phyloP scores from a whole-genome alignment of 2,113 vertebrate species.

The Polyodon spathula region DNA sequence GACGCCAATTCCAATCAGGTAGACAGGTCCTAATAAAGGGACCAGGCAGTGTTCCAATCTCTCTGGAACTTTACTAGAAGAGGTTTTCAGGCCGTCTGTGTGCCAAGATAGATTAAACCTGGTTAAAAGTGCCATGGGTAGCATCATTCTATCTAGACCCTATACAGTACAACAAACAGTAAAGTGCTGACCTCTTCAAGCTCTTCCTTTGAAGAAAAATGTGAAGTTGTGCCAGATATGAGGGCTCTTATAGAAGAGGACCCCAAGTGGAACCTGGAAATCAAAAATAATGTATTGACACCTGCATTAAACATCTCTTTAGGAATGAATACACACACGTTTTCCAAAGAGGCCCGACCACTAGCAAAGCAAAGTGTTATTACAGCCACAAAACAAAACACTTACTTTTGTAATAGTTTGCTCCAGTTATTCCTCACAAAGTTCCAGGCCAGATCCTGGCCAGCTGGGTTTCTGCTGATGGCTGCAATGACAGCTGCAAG shows the following conservation, averaged over 20 bases:
- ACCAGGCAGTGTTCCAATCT: no score
- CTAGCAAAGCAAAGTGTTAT: no score
- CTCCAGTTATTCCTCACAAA: slow-evolving; percentile 33
- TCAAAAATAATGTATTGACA: background rate
- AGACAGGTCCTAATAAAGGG: no score
- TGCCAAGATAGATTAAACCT: no score
- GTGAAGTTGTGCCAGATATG: slow-evolving; percentile 16
- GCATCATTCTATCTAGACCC: no score
- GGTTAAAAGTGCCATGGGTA: no score
- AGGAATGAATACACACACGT: no score
- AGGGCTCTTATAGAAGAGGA: slow-evolving; percentile 26
- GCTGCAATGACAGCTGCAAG: slow-evolving; percentile 20
- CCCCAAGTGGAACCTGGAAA: slow-evolving; percentile 30
- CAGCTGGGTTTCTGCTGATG: slow-evolving; percentile 20
- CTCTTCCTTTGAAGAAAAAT: slow-evolving; percentile 30
- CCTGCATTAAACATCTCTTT: no score
- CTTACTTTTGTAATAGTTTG: slow-evolving; percentile 30
- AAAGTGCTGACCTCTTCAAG: slow-evolving; percentile 29
- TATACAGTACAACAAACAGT: background rate
- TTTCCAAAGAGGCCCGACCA: no score
- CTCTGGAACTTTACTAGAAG: no score
- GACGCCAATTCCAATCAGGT: no score
- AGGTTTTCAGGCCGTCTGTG: no score
- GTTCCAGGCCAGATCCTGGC: slow-evolving; percentile 31
- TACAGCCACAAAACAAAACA: slow-evolving; percentile 18